Evolutionary conservation across 1,140 invertebrate genomes (phyloP).

Genomic region (Phocides pigmalion): DNA sequence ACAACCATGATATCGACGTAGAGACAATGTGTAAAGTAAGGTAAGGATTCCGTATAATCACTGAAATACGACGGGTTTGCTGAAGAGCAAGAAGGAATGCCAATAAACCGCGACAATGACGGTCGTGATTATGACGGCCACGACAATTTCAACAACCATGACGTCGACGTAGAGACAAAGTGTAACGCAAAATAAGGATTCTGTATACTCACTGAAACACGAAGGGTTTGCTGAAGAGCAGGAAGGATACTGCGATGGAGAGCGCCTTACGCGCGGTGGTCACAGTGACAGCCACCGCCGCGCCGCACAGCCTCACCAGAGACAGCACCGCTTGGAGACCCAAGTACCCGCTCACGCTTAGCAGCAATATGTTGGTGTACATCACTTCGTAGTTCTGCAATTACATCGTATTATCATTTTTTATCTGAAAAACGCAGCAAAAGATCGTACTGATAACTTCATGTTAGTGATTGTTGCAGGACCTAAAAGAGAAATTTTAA

Average conservation of each 20-base stretch:
- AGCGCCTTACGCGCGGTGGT: conserved; percentile 95
- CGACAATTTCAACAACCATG: no score
- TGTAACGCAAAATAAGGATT: no score
- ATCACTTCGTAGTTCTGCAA: conserved; percentile 89
- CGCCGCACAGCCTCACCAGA: conserved; percentile 93
- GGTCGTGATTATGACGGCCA: no score
- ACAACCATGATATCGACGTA: no score
- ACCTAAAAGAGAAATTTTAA: no score
- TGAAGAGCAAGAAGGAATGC: conserved; percentile 97
- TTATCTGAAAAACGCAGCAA: no score
- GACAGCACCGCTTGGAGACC: conserved; percentile 96
- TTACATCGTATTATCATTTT: no score
- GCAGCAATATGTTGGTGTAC: conserved; percentile 94
- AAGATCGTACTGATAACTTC: no score
- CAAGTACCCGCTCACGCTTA: conserved; percentile 95
- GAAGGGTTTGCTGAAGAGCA: conserved; percentile 97
- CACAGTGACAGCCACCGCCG: conserved; percentile 95
- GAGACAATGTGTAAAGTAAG: no score
- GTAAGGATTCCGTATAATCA: conserved; percentile 89
- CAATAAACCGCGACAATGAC: no score
- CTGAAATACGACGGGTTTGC: conserved; percentile 97
- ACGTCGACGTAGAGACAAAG: no score
- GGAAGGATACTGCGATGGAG: conserved; percentile 96
- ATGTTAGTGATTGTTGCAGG: no score
- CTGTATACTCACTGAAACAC: conserved; percentile 94